phyloP scores from a whole-genome alignment of 2,797 vertebrate genomes.

The Sebastes kiyomatsui region DNA sequence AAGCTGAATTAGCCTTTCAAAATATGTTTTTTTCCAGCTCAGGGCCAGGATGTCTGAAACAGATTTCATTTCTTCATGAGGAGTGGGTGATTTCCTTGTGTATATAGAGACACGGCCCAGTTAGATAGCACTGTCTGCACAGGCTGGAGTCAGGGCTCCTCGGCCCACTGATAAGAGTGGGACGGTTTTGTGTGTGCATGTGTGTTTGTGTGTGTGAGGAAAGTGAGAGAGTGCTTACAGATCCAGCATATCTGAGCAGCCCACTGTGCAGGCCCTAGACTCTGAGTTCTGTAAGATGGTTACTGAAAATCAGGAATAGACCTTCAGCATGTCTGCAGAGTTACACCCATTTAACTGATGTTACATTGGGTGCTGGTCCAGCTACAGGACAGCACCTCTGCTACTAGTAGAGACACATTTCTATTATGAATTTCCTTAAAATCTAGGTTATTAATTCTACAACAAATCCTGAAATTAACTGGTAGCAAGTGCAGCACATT shows the following conservation, averaged over 20 bases:
- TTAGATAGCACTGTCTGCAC: constrained; percentile 81
- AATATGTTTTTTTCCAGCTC: constrained; percentile 53
- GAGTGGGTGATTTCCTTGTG: constrained; percentile 72
- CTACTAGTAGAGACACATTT: neutral
- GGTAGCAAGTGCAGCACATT: neutral
- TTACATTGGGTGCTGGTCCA: no score
- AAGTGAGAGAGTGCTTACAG: constrained; percentile 34
- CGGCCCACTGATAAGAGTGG: constrained; percentile 80
- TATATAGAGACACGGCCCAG: constrained; percentile 70
- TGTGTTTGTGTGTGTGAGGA: constrained; percentile 27
- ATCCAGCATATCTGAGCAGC: constrained; percentile 38
- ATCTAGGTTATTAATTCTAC: neutral
- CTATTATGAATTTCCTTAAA: neutral
- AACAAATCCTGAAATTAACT: neutral
- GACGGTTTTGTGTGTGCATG: constrained; percentile 44
- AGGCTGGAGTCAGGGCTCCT: constrained; percentile 82
- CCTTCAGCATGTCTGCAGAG: neutral
- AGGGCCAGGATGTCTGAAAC: constrained; percentile 68
- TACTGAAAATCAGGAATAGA: constrained; percentile 1
- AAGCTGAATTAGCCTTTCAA: constrained; percentile 53
- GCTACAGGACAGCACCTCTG: neutral
- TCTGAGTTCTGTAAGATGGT: constrained; percentile 4
- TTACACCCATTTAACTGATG: neutral
- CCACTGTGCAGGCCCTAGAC: constrained; percentile 1
- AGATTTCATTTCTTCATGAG: constrained; percentile 70